Evolutionary conservation across 2,113 vertebrate genomes (phyloP).

Genomic region (Acrocephalus kingi): DNA sequence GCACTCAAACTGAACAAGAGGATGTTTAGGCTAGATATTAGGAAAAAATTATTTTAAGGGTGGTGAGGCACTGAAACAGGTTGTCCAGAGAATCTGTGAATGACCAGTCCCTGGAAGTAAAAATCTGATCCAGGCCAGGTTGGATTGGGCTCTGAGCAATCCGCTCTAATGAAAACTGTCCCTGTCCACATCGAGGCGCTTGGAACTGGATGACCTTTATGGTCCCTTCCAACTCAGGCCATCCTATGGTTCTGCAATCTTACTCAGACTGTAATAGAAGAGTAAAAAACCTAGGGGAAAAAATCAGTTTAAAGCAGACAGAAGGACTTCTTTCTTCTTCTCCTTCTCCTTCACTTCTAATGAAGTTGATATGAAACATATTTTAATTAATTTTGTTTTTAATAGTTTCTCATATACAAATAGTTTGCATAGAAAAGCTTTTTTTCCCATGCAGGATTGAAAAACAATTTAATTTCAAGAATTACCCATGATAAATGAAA

Average conservation of each 20-base stretch:
- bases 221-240: background rate
- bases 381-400: background rate
- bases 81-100: background rate
- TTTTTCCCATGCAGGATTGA: background rate
- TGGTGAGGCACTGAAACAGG: too few species aligned
- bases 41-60: background rate
- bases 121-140: background rate
- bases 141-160: background rate
- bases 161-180: background rate
- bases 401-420: background rate
- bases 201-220: background rate
- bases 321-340: background rate
- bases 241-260: background rate
- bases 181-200: fast-evolving
- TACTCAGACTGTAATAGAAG: background rate
- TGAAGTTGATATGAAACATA: background rate
- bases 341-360: background rate
- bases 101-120: background rate
- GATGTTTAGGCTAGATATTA: background rate
- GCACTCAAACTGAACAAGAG: background rate
- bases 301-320: background rate
- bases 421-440: background rate
- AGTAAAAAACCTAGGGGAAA: background rate
- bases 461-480: background rate
- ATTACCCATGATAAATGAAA: background rate